Evolutionary conservation across 1,140 invertebrate species (phyloP), one percentile per base, ranked within the genome.

Genomic region (Campoletis sonorensis): DNA sequence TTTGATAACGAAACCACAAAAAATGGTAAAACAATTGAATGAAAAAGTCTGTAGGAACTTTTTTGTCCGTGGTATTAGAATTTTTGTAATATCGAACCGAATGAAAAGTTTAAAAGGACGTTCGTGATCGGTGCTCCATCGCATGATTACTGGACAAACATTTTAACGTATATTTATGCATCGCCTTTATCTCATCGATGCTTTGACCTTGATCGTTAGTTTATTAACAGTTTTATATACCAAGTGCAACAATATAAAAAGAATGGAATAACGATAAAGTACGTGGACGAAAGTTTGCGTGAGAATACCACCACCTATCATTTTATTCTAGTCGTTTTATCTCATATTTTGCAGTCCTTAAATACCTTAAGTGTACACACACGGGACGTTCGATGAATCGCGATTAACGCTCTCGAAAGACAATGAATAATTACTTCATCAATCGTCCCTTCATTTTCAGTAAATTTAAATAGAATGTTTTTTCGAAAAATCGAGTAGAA

Each of bases 101-200:
- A 27, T 27, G 61, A 26, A 67, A 67, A 27, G 21, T 67, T 67
- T 5, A 23, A 10, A 67, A 67, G 61, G 61, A 27, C 61, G 26
- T 67, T 67, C 61, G 61, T 67, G 26, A 67, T 67, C 61, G 21
- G 61, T 67, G 61, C 13, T 27, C 61, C 10, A 67, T 67, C 54
- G 23, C 23, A 23, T 76, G 81, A 82, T 86, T 84, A 71, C 72
- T 82, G 27, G 61, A 11, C 68, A 84, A 84, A 79, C 30, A 85
- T 58, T 45, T 18, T 45, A 1, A 10, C 40, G 40, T 45, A 45
- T 45, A 45, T 10, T 45, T 45, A 45, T 45, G 40, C 40, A 45
- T 45, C 3, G 73, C 83, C 40, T 4, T 64, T 67, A 67, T 67
- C 61, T 67, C n/a, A 27, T 23, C 61, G 4, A 67, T 27, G 4